Conservation (phyloP, 2,888 invertebrate species). For the Pristionchus exspectatus region DNA sequence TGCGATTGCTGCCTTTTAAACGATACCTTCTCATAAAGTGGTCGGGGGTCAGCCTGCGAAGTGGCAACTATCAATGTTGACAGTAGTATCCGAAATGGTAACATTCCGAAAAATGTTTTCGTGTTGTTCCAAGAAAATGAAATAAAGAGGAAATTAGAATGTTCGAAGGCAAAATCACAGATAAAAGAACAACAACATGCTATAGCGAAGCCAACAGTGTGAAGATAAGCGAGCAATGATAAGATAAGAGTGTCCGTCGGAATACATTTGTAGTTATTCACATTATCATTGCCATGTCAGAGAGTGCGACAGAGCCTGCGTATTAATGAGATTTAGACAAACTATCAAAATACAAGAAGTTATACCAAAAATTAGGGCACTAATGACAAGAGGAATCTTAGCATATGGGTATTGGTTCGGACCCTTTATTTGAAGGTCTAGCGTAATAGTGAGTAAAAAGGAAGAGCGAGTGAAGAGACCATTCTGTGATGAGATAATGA, state of each 20-base stretch:
- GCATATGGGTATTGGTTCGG: background rate
- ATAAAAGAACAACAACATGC: too few relatives aligned
- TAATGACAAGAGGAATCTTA: background rate
- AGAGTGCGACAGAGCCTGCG: background rate
- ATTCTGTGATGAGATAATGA: background rate
- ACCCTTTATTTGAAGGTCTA: too few relatives aligned
- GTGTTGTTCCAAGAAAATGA: background rate
- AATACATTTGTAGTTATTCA: background rate
- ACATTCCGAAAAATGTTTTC: background rate
- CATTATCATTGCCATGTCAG: background rate
- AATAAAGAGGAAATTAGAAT: background rate
- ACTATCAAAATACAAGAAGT: background rate
- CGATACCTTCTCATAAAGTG: background rate
- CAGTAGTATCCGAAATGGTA: background rate
- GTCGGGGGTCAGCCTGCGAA: background rate
- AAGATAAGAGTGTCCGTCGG: background rate
- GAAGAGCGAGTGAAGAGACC: background rate
- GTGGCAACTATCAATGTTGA: background rate
- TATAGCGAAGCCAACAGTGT: background rate
- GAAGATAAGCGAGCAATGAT: background rate
- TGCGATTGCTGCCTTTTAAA: background rate
- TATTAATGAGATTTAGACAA: background rate
- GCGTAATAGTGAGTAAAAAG: background rate
- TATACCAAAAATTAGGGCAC: too few relatives aligned
- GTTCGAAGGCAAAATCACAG: too few relatives aligned